Evolutionary conservation across 2,113 vertebrate species (phyloP), one percentile per base, ranked within the genome.

Genomic region (Trichechus manatus): DNA sequence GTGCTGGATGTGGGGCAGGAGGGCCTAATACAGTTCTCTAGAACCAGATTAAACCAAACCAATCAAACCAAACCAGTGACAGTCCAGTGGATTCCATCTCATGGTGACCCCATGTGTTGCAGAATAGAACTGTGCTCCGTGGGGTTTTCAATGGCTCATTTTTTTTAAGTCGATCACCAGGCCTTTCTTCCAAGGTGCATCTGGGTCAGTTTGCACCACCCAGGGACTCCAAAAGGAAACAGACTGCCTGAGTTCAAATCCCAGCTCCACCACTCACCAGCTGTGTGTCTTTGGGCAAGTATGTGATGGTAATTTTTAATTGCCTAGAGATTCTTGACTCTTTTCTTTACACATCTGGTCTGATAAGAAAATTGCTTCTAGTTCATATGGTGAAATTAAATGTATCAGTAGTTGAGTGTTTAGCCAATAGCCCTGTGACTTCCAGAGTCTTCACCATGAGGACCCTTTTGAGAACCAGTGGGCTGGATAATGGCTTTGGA

Each of bases 251-350:
- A 39, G 22, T 78, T 79, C n/a, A 56, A 31, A 78, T 74, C 78
- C 85, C 19, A 29, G 29, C 13, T 9, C 29, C 11, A 36, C 81
- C 10, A n/a, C 25, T 88, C 19, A 77, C 39, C 33, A 29, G 39
- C 66, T 88, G 42, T 78, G 81, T 86, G 13, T 90, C 72, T 63
- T 78, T 61, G 42, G 78, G 22, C 53, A 86, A 47, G 31, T 74
- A 68, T 33, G 29, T 44, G 63, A 47, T 64, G n/a, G 42, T 83
- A 44, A 89, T 44, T 89, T 96, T 77, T 66, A 66, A 80, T 92
- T 84, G 53, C 74, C 47, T 50, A 10, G 31, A 78, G 70, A 79
- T 56, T 92, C 11, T 80, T 84, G 20, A 64, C 72, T 87, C 53
- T 79, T 79, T 59, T 75, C 78, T 94, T 64, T 33, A 44, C 70